Evolutionary conservation across 2,797 vertebrate genomes (phyloP).

Genomic region (Notamacropus eugenii): DNA sequence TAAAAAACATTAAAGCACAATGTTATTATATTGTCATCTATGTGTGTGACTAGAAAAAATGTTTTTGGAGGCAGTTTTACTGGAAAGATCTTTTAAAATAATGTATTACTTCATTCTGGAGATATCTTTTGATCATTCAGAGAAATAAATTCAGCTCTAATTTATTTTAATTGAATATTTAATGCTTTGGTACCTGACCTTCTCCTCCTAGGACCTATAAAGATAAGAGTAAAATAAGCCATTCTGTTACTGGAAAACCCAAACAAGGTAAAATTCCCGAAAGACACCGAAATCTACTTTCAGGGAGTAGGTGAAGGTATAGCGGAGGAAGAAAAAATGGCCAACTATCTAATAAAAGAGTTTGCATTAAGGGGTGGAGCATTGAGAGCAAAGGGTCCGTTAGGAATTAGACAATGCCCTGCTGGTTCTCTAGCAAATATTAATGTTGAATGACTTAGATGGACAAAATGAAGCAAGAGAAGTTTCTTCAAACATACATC

Average conservation of each 20-base stretch:
- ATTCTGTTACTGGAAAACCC: conserved; percentile 24
- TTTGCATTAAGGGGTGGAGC: neutral
- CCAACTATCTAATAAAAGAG: neutral
- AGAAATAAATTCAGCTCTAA: conserved; percentile 50
- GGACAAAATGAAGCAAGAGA: neutral
- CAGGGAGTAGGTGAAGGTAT: conserved; percentile 17
- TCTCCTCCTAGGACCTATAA: conserved; percentile 42
- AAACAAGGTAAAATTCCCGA: conserved; percentile 4
- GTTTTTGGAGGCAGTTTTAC: neutral
- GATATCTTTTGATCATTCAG: conserved; percentile 46
- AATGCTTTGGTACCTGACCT: conserved; percentile 60
- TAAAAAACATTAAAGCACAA: neutral
- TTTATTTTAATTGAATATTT: conserved; percentile 64
- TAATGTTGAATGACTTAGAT: conserved; percentile 19
- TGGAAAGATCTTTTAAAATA: conserved; percentile 46
- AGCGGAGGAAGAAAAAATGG: conserved; percentile 15
- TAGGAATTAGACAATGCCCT: neutral
- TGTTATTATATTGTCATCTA: neutral
- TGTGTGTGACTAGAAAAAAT: neutral
- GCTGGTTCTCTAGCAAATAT: neutral
- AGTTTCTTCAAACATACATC: neutral
- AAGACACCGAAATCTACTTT: conserved; percentile 5
- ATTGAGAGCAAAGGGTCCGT: neutral
- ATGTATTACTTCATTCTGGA: conserved; percentile 34
- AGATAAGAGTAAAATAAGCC: conserved; percentile 51